Evolutionary conservation across 1,140 invertebrate genomes (phyloP).

Genomic region (Hypsibius dujardini): DNA sequence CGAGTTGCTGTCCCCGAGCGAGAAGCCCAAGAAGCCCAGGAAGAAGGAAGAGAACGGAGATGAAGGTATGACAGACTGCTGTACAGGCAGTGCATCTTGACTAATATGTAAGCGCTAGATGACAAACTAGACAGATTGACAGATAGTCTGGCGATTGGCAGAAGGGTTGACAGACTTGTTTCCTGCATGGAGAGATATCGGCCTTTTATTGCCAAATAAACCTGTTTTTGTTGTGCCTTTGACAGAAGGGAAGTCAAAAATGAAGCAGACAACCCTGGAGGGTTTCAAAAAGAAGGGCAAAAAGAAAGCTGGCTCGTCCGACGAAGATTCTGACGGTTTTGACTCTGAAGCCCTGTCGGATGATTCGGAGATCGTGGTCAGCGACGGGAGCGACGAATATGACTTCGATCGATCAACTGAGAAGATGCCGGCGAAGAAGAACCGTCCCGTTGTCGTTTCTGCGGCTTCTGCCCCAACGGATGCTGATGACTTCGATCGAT

Average conservation of each 20-base stretch:
- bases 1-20: conserved; percentile 43
- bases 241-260: conserved; percentile 43
- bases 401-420: too few relatives aligned
- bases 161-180: too few relatives aligned
- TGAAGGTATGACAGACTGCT: too few relatives aligned
- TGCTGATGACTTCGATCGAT: conserved; percentile 24
- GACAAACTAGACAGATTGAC: too few relatives aligned
- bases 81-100: too few relatives aligned
- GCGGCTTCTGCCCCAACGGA: conserved; percentile 16
- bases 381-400: conserved; percentile 19
- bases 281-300: conserved; percentile 28
- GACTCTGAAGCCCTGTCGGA: conserved; percentile 20
- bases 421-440: not conserved
- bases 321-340: conserved; percentile 20
- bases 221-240: too few relatives aligned
- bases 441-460: conserved; percentile 21
- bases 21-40: conserved; percentile 53
- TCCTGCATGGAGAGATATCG: too few relatives aligned
- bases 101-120: too few relatives aligned
- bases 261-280: conserved; percentile 31
- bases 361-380: conserved; percentile 17
- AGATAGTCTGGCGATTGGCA: too few relatives aligned
- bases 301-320: conserved; percentile 18
- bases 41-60: conserved; percentile 47
- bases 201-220: too few relatives aligned